A percentile compares a stretch with the other conserved stretches of the same genome.
These are phyloP conservation scores for Hetaerina titia DNA, from an alignment of 2,888 invertebrate species.

Conservation along the genomic window DNA sequence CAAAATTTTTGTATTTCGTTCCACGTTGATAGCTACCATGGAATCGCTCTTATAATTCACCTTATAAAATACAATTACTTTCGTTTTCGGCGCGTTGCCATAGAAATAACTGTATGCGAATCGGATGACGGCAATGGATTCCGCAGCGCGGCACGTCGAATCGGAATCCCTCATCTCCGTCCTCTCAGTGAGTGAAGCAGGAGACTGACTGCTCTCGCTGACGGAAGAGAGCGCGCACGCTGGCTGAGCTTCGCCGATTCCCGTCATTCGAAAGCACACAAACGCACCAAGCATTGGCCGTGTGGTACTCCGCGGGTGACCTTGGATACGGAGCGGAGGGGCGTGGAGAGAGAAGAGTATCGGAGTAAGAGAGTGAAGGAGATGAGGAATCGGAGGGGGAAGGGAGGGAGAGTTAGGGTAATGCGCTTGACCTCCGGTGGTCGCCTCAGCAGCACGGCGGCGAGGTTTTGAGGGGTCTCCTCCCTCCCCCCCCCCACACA, in stretches of 20 bases:
- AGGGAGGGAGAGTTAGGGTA: constrained; percentile 29
- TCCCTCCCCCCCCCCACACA: background rate
- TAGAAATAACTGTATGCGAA: no score
- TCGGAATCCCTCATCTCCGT: no score
- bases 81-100: no score
- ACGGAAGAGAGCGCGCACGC: no score
- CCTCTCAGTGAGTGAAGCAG: no score
- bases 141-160: no score
- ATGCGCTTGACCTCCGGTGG: constrained; percentile 23
- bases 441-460: background rate
- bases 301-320: constrained; percentile 16
- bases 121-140: no score
- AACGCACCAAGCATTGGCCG: background rate
- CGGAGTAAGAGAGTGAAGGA: background rate
- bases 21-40: no score
- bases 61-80: no score
- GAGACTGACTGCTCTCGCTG: no score
- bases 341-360: background rate
- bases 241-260: background rate
- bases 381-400: background rate
- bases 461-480: background rate
- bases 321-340: background rate
- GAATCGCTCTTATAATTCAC: no score
- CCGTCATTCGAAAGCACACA: background rate
- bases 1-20: no score